Evolutionary conservation across 2,113 vertebrate species (phyloP).

Genomic region (Hipposideros armiger): DNA sequence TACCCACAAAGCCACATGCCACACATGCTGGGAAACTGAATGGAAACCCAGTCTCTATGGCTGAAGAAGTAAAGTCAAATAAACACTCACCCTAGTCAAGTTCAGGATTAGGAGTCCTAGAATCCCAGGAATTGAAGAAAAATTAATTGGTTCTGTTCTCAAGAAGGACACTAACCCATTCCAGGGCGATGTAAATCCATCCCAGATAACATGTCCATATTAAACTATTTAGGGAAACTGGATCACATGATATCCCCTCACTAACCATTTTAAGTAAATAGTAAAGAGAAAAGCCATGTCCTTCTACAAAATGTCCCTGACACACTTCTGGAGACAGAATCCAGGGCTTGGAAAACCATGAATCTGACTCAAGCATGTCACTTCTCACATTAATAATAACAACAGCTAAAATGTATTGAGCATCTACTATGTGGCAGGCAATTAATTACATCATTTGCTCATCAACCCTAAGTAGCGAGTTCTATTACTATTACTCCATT

Average conservation of each 20-base stretch:
- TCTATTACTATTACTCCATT: neutral
- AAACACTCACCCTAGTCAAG: neutral
- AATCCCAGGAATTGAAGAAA: neutral
- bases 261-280: neutral
- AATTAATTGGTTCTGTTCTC: neutral
- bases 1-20: neutral
- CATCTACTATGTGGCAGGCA: neutral
- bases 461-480: neutral
- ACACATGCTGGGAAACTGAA: neutral
- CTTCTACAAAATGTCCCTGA: neutral
- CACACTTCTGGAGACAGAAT: neutral
- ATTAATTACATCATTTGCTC: neutral
- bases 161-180: neutral
- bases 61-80: slow-evolving; percentile 8
- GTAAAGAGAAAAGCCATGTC: neutral
- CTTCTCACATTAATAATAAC: neutral
- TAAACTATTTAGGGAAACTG: neutral
- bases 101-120: neutral
- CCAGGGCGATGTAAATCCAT: neutral
- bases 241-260: neutral
- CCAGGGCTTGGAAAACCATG: neutral
- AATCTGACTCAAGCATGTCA: neutral
- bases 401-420: neutral
- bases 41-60: neutral
- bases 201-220: neutral